Evolutionary conservation across 2,888 invertebrate species (phyloP), one percentile per base, ranked within the genome.

Genomic region (Temnothorax ravouxi): DNA sequence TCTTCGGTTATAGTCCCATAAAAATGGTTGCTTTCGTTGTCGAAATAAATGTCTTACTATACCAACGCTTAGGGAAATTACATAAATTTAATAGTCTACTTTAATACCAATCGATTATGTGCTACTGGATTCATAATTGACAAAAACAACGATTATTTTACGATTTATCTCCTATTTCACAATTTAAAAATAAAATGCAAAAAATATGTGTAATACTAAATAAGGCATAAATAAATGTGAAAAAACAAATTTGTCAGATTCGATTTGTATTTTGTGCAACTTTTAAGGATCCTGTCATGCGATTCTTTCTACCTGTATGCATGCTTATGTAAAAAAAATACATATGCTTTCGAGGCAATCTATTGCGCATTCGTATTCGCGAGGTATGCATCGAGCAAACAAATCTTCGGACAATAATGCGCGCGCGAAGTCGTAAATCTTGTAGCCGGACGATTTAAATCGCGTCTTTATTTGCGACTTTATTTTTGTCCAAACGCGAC

Each of bases 391-490:
- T 80, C 85, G 59, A 11, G 25, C 25, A 71, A 80, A 56, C 85
- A 69, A 75, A 56, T 81, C 71, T 71, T 41, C 54, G 67, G 38
- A n/a, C 66, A 67, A 81, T 84, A 81, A 84, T 81, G 67, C 66
- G 41, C 21, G 25, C 56, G 75, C 62, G 41, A 75, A 82, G 67
- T 54, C 83, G 52, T 87, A 87, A 87, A 87, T 87, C 74, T 86
- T 50, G 44, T 50, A 18, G 72, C 44, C 76, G 44, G 29, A 6
- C 38, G 52, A 74, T 84, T 79, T 84, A 81, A 81, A 59, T 74
- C 84, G 72, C 50, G 44, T 79, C 66, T 80, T 79, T 84, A 80
- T 84, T 79, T 34, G 74, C 54, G 54, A 81, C 47, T 81, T 81
- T 84, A 81, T 84, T 81, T 44, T 41, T 69, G 18, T 29, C 13